phyloP scores from a whole-genome alignment of 2,113 vertebrate genomes.

The Saguinus midas region DNA sequence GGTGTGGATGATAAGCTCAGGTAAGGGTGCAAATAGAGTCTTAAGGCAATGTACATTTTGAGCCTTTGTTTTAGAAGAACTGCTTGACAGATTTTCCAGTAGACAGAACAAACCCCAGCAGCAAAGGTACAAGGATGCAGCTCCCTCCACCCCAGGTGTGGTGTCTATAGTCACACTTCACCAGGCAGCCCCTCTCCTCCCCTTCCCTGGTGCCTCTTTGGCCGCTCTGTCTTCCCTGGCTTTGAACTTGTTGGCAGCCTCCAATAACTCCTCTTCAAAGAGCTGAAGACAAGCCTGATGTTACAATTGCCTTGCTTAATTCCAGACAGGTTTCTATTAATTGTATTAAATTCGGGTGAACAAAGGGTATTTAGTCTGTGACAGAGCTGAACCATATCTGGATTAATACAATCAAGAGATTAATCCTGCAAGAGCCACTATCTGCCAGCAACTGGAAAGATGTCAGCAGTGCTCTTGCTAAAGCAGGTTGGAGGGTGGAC shows the following conservation, averaged over 20 bases:
- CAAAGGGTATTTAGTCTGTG: constrained; percentile 70
- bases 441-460: constrained; percentile 35
- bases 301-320: constrained; percentile 53
- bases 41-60: background rate
- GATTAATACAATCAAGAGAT: constrained; percentile 60
- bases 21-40: background rate
- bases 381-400: constrained; percentile 49
- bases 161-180: background rate
- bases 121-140: background rate
- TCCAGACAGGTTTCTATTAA: constrained; percentile 64
- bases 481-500: background rate
- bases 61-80: background rate
- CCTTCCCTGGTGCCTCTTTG: background rate
- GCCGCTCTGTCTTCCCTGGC: background rate
- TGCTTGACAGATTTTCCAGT: background rate
- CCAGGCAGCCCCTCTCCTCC: background rate
- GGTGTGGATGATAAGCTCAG: background rate
- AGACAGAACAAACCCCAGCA: background rate
- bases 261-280: constrained; percentile 29
- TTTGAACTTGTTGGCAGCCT: constrained; percentile 56
- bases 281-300: constrained; percentile 18
- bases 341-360: constrained; percentile 66
- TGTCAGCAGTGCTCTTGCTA: background rate
- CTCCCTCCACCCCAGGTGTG: background rate
- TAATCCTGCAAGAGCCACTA: constrained; percentile 45